Evolutionary conservation across 2,888 invertebrate genomes (phyloP).

Genomic region (Chorisops tibialis): DNA sequence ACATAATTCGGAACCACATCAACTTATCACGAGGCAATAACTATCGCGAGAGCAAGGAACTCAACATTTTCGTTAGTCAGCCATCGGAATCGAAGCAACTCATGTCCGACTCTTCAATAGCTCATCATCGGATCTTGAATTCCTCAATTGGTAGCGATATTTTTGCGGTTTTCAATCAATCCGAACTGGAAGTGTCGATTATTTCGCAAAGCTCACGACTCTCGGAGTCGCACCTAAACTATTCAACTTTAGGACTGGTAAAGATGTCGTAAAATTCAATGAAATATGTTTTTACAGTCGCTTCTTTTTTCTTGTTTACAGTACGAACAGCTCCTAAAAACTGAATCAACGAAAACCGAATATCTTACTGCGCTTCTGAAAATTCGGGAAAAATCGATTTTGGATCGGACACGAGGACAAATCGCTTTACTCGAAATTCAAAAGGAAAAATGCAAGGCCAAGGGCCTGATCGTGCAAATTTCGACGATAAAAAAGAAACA

Average conservation of each 20-base stretch:
- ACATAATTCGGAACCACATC: constrained; percentile 37
- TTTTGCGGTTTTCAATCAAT: constrained; percentile 40
- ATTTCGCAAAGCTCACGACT: constrained; percentile 36
- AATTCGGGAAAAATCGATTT: constrained; percentile 63
- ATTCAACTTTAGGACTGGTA: constrained; percentile 45
- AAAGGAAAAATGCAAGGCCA: constrained; percentile 58
- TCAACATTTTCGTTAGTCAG: constrained; percentile 17
- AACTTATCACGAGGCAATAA: constrained; percentile 39
- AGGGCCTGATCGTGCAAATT: constrained; percentile 57
- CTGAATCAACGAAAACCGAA: constrained; percentile 64
- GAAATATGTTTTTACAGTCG: not conserved
- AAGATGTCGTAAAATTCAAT: constrained; percentile 15
- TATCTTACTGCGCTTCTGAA: constrained; percentile 64
- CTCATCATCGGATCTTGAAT: constrained; percentile 15
- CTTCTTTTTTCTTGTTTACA: constrained; percentile 36
- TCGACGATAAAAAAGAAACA: constrained; percentile 65
- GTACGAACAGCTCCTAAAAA: constrained; percentile 63
- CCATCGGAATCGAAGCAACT: constrained; percentile 27
- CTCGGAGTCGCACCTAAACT: constrained; percentile 41
- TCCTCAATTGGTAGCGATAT: constrained; percentile 39
- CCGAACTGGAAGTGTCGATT: constrained; percentile 38
- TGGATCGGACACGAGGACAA: constrained; percentile 65
- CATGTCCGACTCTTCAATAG: not conserved
- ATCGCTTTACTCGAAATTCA: constrained; percentile 65
- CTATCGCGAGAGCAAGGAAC: no score